Evolutionary conservation across 2,797 vertebrate genomes (phyloP), one percentile per base, ranked within the genome.

Genomic region (Gallirallus australis): DNA sequence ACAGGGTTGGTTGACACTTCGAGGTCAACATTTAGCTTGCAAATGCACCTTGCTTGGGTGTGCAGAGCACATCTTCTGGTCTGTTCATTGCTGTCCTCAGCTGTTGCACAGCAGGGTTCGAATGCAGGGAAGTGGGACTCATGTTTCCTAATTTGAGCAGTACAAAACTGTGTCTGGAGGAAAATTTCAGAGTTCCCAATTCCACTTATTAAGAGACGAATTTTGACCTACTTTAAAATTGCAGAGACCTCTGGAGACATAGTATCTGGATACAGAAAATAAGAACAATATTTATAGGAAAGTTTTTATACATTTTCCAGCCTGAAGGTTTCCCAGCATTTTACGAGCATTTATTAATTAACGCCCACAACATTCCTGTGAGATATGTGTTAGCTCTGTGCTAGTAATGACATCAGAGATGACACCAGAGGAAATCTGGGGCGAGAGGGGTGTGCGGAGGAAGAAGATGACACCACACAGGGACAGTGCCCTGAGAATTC

Each of bases 181-280:
- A 95, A 85, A 91, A 90, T 82, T 93, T 91, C 45, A 68, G 87
- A 86, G 72, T 20, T 97, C 87, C 75, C 75, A 88, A 60, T 24
- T 92, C 33, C 68, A n/a, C 71, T 93, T 93, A 96, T 71, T 90
- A 92, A 92, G 27, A 91, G 77, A 4, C 0, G 1, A 78, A 52
- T 94, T 95, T 88, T 96, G 96, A 94, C 95, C 95, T 96, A 94
- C 83, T 97, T 96, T 92, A 69, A 80, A 91, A 89, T n/a, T 77
- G n/a, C 9, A 11, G 63, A 90, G 42, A 68, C 33, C 93, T 91
- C 92, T 24, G 30, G 90, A 91, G 96, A 82, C 52, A 20, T 9
- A 45, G 31, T 68, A 82, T 92, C 63, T 88, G 57, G 23, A 77
- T 94, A 42, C 20, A 37, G 75, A 89, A 87, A 73, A 84, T 47